phyloP scores from a whole-genome alignment of 2,113 vertebrate species.

The Prietella phreatophila region DNA sequence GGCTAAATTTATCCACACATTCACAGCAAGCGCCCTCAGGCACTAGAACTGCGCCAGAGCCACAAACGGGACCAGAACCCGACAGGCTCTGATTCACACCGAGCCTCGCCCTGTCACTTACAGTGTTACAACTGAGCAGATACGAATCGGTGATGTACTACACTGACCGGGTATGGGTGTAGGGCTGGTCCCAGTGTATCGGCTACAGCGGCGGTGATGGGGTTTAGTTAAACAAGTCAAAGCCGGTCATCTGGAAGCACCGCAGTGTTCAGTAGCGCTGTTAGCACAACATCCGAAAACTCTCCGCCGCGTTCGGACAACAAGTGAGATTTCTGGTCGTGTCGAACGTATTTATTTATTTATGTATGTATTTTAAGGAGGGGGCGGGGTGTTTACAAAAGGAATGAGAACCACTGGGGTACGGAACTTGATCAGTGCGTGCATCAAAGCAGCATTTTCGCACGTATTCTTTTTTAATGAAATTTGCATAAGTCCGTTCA shows the following conservation, averaged over 20 bases:
- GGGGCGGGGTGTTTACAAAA: neutral
- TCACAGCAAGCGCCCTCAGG: slow-evolving; percentile 59
- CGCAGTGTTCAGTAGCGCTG: neutral
- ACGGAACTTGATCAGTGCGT: neutral
- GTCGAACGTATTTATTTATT: neutral
- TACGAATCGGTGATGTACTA: neutral
- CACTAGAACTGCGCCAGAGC: slow-evolving; percentile 12
- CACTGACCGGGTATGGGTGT: neutral
- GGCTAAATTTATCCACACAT: slow-evolving; percentile 73
- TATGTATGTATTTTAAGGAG: no score
- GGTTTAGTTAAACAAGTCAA: neutral
- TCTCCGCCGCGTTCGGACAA: neutral
- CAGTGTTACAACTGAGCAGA: neutral
- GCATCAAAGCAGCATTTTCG: neutral
- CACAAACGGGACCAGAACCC: slow-evolving; percentile 5
- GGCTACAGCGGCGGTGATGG: neutral
- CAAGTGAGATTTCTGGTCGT: neutral
- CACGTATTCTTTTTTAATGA: neutral
- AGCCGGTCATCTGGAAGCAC: neutral
- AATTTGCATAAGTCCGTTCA: slow-evolving; percentile 1
- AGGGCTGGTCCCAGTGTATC: neutral
- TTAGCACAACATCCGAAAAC: neutral
- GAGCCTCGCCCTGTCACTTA: neutral
- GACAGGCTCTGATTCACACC: neutral
- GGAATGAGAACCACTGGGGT: neutral